phyloP scores from a whole-genome alignment of 2,113 vertebrate genomes.

The Eublepharis macularius region DNA sequence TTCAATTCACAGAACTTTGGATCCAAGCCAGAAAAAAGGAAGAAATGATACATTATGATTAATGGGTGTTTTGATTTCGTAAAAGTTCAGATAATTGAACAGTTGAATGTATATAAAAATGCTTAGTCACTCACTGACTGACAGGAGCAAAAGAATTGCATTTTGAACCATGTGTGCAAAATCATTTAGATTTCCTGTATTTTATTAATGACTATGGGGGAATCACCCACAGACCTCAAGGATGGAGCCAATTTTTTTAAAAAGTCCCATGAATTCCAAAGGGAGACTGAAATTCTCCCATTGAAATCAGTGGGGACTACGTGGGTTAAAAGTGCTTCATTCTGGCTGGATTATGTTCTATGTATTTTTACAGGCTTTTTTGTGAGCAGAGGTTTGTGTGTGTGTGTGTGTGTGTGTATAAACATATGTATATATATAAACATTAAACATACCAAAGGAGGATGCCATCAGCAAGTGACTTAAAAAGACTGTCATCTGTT shows the following conservation, averaged over 20 bases:
- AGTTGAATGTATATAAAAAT: background rate
- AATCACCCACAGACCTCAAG: background rate
- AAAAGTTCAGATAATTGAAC: background rate
- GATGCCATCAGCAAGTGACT: slow-evolving; percentile 91
- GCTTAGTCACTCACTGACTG: background rate
- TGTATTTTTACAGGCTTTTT: background rate
- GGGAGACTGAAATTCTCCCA: background rate
- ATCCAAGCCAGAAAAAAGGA: background rate
- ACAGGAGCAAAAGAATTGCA: background rate
- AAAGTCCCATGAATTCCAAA: background rate
- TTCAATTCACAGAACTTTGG: background rate
- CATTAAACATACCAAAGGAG: slow-evolving; percentile 87
- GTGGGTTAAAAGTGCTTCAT: background rate
- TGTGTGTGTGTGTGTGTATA: no score
- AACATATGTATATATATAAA: no score
- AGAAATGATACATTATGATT: background rate
- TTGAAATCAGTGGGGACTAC: background rate
- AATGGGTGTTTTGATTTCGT: background rate
- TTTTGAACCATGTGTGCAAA: background rate
- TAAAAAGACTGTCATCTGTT: slow-evolving; percentile 85
- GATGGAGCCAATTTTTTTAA: background rate
- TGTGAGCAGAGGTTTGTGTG: no score
- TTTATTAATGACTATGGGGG: background rate
- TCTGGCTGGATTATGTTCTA: background rate
- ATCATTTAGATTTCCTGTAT: background rate